These are phyloP conservation scores for Limnodromus scolopaceus DNA, from an alignment of 2,797 vertebrate species.

Conservation along the genomic window DNA sequence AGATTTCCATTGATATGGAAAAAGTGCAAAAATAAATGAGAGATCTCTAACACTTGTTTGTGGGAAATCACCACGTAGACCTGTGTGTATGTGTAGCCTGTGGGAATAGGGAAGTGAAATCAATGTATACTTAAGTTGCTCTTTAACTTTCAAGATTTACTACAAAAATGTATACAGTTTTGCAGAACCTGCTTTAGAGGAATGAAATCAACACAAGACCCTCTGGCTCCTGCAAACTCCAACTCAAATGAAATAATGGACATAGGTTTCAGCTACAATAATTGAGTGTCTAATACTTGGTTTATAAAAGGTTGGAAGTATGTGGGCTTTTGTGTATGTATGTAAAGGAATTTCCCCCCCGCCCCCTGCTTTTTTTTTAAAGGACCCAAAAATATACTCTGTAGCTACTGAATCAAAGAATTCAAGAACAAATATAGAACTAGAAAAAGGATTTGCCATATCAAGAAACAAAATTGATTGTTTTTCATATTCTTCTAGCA, in stretches of 20 bases:
- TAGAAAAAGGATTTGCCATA: neutral
- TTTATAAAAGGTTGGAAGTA: neutral
- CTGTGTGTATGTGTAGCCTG: neutral
- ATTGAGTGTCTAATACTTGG: neutral
- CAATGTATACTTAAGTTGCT: neutral
- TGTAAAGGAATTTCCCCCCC: fast-evolving
- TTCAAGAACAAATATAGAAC: neutral
- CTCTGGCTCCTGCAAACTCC: neutral
- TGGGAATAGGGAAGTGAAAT: neutral
- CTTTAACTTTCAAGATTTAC: neutral
- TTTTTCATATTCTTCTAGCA: neutral
- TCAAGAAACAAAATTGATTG: neutral
- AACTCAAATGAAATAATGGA: neutral
- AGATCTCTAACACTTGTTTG: neutral
- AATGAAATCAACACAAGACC: neutral
- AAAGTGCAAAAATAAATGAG: neutral
- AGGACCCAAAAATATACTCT: neutral
- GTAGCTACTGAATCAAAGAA: neutral
- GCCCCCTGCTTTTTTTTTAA: neutral
- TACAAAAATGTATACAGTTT: neutral
- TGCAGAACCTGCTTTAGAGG: neutral
- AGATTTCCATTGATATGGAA: neutral
- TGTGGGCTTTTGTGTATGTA: neutral
- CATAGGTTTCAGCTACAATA: neutral
- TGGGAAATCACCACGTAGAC: neutral